Evolutionary conservation across 1,140 invertebrate species (phyloP).

Genomic region (Thaumatotibia leucotreta): DNA sequence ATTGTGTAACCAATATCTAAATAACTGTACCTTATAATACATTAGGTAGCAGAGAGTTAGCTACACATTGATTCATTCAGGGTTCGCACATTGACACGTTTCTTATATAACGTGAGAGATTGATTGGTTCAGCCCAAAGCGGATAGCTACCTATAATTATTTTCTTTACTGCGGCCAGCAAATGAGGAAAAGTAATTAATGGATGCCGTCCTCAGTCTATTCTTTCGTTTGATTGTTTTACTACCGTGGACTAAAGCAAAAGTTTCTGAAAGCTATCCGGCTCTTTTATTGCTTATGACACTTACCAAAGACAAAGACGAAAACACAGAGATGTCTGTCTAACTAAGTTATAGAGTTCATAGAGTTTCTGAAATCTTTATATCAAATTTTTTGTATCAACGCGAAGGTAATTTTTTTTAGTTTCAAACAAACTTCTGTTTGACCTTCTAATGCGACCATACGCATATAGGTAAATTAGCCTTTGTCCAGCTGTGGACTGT

Average conservation of each 20-base stretch:
- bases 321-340: too few species aligned
- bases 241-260: not conserved
- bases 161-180: not conserved
- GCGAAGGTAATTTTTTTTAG: too few species aligned
- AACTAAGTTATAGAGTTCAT: too few species aligned
- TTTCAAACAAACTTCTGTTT: too few species aligned
- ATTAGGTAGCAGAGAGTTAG: too few species aligned
- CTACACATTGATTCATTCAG: not conserved
- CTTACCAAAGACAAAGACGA: not conserved
- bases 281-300: not conserved
- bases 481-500: too few species aligned
- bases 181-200: conserved; percentile 13
- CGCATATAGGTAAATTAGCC: too few species aligned
- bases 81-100: not conserved
- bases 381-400: too few species aligned
- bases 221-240: not conserved
- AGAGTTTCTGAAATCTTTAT: too few species aligned
- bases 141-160: conserved; percentile 6
- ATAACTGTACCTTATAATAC: too few species aligned
- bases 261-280: not conserved
- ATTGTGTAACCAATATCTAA: too few species aligned
- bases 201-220: not conserved
- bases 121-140: not conserved
- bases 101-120: not conserved
- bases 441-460: too few species aligned